phyloP scores from a whole-genome alignment of 2,797 vertebrate species.

The Hirundo rustica region DNA sequence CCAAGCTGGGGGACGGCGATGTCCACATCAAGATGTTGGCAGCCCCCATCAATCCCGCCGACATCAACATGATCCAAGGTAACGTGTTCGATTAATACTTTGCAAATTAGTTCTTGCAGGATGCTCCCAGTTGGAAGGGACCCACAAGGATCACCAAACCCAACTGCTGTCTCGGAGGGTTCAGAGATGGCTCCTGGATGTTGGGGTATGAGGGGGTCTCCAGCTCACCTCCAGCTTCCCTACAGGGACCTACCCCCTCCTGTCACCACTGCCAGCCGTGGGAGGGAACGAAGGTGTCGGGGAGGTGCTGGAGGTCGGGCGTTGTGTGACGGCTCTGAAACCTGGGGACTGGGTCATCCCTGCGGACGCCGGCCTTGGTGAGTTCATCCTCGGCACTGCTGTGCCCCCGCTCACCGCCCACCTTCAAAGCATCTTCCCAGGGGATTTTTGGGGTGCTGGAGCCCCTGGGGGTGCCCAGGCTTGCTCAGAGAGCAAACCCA shows the following conservation, averaged over 20 bases:
- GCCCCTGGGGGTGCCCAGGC: not conserved
- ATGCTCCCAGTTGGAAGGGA: not conserved
- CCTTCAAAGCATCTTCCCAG: not conserved
- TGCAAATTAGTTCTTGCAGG: rapidly evolving
- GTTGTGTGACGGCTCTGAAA: slow-evolving; percentile 77
- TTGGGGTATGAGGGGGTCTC: rapidly evolving
- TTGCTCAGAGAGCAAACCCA: not conserved
- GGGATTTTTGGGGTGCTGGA: not conserved
- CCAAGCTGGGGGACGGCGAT: slow-evolving; percentile 75
- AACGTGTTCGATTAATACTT: too few relatives aligned
- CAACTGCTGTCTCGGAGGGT: rapidly evolving
- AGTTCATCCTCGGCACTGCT: not conserved
- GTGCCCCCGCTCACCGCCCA: rapidly evolving
- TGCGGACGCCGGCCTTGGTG: slow-evolving; percentile 83
- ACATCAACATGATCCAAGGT: slow-evolving; percentile 96
- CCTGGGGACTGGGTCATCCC: slow-evolving; percentile 91
- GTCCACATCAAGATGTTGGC: slow-evolving; percentile 89
- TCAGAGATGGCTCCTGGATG: not conserved
- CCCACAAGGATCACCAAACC: not conserved
- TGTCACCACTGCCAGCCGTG: slow-evolving; percentile 86
- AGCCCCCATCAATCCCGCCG: slow-evolving; percentile 92
- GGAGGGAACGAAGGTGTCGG: slow-evolving; percentile 94
- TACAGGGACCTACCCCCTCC: slow-evolving; percentile 88
- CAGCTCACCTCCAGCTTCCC: not conserved
- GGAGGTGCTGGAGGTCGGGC: slow-evolving; percentile 85